A percentile compares a stretch with the other conserved stretches of the same genome.
Evolutionary conservation across 1,140 invertebrate species (phyloP).

Genomic region (Hypsibius dujardini): DNA sequence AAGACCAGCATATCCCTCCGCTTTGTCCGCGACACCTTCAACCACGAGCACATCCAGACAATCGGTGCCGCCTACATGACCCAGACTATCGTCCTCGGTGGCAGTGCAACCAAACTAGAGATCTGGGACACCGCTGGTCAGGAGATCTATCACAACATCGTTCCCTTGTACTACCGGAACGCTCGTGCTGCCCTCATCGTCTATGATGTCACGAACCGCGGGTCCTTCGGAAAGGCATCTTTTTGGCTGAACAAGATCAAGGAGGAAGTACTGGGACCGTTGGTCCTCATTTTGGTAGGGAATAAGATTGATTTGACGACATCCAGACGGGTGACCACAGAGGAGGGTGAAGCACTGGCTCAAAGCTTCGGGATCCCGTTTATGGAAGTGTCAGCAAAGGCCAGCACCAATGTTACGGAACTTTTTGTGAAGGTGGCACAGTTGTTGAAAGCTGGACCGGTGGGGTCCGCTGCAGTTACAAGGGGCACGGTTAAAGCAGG

Average conservation of each 20-base stretch:
- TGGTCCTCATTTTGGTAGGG: conserved; percentile 73
- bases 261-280: conserved; percentile 64
- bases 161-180: conserved; percentile 76
- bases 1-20: conserved; percentile 35
- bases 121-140: conserved; percentile 79
- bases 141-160: conserved; percentile 39
- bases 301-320: conserved; percentile 55
- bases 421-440: not conserved
- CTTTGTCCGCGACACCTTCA: conserved; percentile 35
- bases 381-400: not conserved
- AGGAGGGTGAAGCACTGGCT: conserved; percentile 38
- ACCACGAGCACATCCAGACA: conserved; percentile 31
- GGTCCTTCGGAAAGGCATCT: conserved; percentile 66
- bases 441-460: not conserved
- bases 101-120: conserved; percentile 33
- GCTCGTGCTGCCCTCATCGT: conserved; percentile 76
- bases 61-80: conserved; percentile 38
- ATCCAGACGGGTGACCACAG: conserved; percentile 48
- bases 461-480: no score
- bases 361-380: not conserved
- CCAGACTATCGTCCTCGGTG: conserved; percentile 33
- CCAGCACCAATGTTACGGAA: not conserved
- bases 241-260: conserved; percentile 69
- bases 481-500: no score
- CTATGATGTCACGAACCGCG: conserved; percentile 68